Percentiles rank a stretch among this genome's conserved stretches.
Conservation (phyloP, 92 coral and sea anemone species). For the Siderastrea radians region DNA sequence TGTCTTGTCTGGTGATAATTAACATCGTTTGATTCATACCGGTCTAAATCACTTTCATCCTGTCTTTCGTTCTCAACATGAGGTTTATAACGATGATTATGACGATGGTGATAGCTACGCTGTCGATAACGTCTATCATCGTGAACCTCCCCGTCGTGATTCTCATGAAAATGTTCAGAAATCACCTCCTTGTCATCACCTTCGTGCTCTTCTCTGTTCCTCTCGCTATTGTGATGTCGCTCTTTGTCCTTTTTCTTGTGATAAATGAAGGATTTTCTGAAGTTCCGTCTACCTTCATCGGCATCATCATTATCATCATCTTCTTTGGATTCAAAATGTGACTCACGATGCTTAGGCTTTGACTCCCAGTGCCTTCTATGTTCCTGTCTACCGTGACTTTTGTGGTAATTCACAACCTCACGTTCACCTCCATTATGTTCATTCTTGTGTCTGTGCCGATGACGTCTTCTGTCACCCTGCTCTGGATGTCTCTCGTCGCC, state of each 20-base stretch:
- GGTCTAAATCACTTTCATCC: conserved; percentile 24
- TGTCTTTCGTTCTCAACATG: conserved; percentile 11
- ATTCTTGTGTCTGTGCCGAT: conserved; percentile 1
- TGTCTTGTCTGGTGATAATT: background rate
- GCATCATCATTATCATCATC: conserved; percentile 27
- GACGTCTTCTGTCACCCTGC: conserved; percentile 3
- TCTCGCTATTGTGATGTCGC: background rate
- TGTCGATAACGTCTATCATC: background rate
- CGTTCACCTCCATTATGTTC: conserved; percentile 11
- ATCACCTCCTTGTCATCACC: background rate
- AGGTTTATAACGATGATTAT: conserved; percentile 7
- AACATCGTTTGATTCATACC: conserved; percentile 8
- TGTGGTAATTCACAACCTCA: background rate
- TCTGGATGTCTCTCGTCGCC: background rate
- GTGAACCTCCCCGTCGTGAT: background rate
- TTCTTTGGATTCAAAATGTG: background rate
- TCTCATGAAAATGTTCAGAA: background rate
- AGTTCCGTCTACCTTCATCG: background rate
- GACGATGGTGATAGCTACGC: background rate
- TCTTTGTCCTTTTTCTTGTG: conserved; percentile 21
- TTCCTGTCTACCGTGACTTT: background rate
- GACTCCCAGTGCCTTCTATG: conserved; percentile 11
- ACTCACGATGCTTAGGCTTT: conserved; percentile 11
- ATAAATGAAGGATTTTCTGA: conserved; percentile 20
- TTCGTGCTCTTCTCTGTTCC: background rate